Percentiles rank a stretch among this genome's conserved stretches.
These are phyloP conservation scores for Onychorhynchus coronatus DNA, from an alignment of 2,113 vertebrate species.

Conservation along the genomic window DNA sequence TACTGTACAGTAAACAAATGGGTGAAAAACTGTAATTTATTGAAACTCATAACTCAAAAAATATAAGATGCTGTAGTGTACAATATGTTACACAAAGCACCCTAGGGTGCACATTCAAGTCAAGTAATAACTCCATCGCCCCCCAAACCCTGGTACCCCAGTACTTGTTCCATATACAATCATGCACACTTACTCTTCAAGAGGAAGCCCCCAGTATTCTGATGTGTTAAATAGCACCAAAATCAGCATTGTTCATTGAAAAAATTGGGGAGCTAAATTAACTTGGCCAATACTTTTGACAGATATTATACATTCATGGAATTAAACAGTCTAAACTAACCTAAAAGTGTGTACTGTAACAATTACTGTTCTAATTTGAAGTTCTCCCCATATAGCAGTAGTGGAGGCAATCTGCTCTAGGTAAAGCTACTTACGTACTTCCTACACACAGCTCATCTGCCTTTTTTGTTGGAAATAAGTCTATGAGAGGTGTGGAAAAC, in stretches of 20 bases:
- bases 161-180: conserved; percentile 81
- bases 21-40: conserved; percentile 87
- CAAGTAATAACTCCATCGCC: conserved; percentile 79
- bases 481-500: conserved; percentile 82
- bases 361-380: conserved; percentile 76
- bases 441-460: conserved; percentile 87
- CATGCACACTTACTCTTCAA: conserved; percentile 82
- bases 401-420: conserved; percentile 70
- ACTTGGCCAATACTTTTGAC: conserved; percentile 77
- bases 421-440: conserved; percentile 79
- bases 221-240: conserved; percentile 86
- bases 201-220: conserved; percentile 79
- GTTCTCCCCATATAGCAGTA: conserved; percentile 71
- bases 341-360: conserved; percentile 64
- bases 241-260: conserved; percentile 72
- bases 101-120: conserved; percentile 85
- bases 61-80: conserved; percentile 90
- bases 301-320: conserved; percentile 83
- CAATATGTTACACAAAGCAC: conserved; percentile 88
- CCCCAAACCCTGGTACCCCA: conserved; percentile 79
- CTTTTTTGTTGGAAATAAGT: conserved; percentile 89
- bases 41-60: conserved; percentile 88
- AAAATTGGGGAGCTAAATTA: conserved; percentile 75
- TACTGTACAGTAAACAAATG: conserved; percentile 74
- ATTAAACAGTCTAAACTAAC: conserved; percentile 80